phyloP scores from a whole-genome alignment of 2,888 invertebrate species.

The Hypomecis punctinalis region DNA sequence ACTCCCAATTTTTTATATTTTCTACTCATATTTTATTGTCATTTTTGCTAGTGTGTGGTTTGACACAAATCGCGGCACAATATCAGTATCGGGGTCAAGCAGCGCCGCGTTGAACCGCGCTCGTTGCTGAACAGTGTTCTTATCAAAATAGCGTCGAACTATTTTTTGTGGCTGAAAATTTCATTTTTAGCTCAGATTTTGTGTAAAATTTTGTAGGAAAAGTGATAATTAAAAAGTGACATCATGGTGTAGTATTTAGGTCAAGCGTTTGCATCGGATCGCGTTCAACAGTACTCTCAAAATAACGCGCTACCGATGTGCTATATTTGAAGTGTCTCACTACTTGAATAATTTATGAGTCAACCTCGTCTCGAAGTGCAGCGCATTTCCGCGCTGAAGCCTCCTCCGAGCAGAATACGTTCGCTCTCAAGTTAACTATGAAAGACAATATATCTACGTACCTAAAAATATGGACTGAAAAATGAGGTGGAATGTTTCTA shows the following conservation, averaged over 20 bases:
- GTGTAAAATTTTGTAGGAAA: no score
- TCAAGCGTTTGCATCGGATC: conserved; percentile 56
- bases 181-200: no score
- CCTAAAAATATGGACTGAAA: conserved; percentile 2
- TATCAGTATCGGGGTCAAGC: conserved; percentile 1
- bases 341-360: conserved; percentile 84
- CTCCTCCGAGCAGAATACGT: conserved; percentile 60
- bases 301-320: conserved; percentile 74
- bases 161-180: no score
- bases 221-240: background rate
- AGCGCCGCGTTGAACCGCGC: background rate
- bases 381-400: conserved; percentile 73
- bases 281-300: conserved; percentile 64
- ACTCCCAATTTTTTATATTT: no score
- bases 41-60: conserved; percentile 1
- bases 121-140: background rate
- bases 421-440: conserved; percentile 57
- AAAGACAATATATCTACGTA: conserved; percentile 37
- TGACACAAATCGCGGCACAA: background rate
- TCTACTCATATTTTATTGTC: background rate
- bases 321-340: conserved; percentile 82
- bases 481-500: no score
- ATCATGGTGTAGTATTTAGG: conserved; percentile 50
- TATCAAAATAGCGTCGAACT: background rate
- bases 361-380: conserved; percentile 72